phyloP scores from a whole-genome alignment of 1,140 invertebrate species.

The Meteorus sp. region DNA sequence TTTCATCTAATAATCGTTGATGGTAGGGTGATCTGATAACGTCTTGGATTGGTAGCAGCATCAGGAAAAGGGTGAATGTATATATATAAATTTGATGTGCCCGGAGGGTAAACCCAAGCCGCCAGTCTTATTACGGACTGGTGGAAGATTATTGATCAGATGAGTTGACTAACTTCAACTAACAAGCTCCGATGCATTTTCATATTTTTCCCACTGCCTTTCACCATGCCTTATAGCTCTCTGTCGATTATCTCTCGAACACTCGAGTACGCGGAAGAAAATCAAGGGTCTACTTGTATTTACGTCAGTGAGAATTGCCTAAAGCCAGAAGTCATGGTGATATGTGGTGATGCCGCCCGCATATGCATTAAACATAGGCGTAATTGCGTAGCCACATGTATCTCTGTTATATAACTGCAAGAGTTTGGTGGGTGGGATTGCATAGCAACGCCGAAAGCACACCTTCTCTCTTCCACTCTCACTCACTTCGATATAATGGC shows the following conservation, averaged over 20 bases:
- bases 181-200: too few species aligned
- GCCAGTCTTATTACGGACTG: slow-evolving; percentile 1
- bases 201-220: too few species aligned
- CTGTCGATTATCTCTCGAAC: too few species aligned
- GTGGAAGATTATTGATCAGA: slow-evolving; percentile 9
- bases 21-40: not conserved
- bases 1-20: slow-evolving; percentile 20
- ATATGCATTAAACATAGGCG: slow-evolving; percentile 31
- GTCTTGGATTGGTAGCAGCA: too few species aligned
- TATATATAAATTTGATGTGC: too few species aligned
- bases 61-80: not conserved
- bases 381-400: slow-evolving; percentile 33
- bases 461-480: slow-evolving; percentile 19
- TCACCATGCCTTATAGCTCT: too few species aligned
- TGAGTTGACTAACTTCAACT: too few species aligned
- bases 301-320: not conserved
- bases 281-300: not conserved
- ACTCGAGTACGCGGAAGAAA: too few species aligned
- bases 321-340: slow-evolving; percentile 6
- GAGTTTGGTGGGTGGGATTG: slow-evolving; percentile 32
- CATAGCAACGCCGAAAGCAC: slow-evolving; percentile 33
- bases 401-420: slow-evolving; percentile 12
- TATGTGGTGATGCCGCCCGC: slow-evolving; percentile 1
- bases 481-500: not conserved
- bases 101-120: slow-evolving; percentile 12